A percentile compares a stretch with the other conserved stretches of the same genome.
These are phyloP conservation scores for Eulacestoma nigropectus DNA, from an alignment of 2,113 vertebrate genomes.

Conservation along the genomic window DNA sequence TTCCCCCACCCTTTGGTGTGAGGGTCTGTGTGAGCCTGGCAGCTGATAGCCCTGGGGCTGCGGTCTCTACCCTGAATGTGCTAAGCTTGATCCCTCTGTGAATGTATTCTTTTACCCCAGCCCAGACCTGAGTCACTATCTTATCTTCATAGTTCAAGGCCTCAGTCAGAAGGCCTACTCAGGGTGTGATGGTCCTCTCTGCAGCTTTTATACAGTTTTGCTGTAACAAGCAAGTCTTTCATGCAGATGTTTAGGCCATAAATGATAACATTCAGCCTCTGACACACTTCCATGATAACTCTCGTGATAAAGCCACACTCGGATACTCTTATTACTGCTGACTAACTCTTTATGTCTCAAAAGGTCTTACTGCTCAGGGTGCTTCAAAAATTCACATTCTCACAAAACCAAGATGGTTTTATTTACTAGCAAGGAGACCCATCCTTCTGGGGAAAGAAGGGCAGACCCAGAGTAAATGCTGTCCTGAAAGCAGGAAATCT, in stretches of 20 bases:
- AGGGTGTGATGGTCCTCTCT: background rate
- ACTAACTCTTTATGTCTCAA: background rate
- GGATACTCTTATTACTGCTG: background rate
- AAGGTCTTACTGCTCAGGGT: background rate
- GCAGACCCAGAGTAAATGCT: background rate
- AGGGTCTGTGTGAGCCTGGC: background rate
- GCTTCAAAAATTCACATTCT: background rate
- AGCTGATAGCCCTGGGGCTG: background rate
- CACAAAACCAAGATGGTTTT: background rate
- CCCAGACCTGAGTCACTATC: too few relatives aligned
- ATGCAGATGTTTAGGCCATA: background rate
- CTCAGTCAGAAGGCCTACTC: background rate
- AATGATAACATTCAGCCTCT: background rate
- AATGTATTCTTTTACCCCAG: background rate
- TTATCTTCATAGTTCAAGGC: background rate
- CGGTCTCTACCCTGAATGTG: accelerated
- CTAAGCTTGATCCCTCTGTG: background rate
- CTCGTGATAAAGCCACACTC: background rate
- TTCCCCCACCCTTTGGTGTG: accelerated
- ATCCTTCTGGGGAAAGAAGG: background rate
- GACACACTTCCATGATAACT: background rate
- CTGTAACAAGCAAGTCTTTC: background rate
- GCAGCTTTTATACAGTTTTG: background rate
- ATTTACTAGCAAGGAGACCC: background rate
- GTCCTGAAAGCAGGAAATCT: background rate